Evolutionary conservation across 1,140 invertebrate species (phyloP).

Genomic region (Rhagoletis pomonella): DNA sequence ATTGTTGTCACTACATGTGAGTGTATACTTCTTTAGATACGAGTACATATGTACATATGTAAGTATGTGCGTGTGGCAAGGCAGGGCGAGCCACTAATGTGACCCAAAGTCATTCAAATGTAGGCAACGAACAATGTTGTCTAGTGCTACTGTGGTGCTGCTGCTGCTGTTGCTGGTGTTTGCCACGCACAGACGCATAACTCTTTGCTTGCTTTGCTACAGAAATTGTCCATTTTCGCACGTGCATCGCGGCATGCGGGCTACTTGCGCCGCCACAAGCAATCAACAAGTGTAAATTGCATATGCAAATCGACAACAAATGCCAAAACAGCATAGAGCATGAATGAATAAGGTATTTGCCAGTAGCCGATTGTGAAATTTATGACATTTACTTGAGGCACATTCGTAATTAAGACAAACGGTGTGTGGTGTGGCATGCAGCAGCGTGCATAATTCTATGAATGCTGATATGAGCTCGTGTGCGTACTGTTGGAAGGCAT

Average conservation of each 20-base stretch:
- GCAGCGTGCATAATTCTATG: background rate
- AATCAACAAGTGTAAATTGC: conserved; percentile 44
- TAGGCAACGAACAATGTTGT: background rate
- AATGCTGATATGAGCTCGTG: background rate
- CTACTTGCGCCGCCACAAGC: background rate
- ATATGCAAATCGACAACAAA: conserved; percentile 48
- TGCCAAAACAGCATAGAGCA: background rate
- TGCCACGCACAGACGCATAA: background rate
- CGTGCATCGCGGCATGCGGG: background rate
- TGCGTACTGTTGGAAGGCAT: background rate
- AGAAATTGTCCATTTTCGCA: background rate
- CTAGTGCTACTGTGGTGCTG: too few species aligned
- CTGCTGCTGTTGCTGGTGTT: too few species aligned
- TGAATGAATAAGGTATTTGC: background rate
- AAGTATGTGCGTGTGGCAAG: background rate
- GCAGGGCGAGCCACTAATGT: background rate
- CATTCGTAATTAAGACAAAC: conserved; percentile 20
- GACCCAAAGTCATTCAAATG: background rate
- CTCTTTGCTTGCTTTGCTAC: background rate
- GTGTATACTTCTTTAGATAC: background rate
- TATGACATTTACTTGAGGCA: conserved; percentile 10
- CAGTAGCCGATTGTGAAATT: conserved; percentile 14
- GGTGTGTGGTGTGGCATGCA: conserved; percentile 15
- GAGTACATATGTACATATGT: background rate
- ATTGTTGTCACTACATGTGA: background rate